Evolutionary conservation across 2,797 vertebrate genomes (phyloP).

Genomic region (Poeciliopsis gracilis): DNA sequence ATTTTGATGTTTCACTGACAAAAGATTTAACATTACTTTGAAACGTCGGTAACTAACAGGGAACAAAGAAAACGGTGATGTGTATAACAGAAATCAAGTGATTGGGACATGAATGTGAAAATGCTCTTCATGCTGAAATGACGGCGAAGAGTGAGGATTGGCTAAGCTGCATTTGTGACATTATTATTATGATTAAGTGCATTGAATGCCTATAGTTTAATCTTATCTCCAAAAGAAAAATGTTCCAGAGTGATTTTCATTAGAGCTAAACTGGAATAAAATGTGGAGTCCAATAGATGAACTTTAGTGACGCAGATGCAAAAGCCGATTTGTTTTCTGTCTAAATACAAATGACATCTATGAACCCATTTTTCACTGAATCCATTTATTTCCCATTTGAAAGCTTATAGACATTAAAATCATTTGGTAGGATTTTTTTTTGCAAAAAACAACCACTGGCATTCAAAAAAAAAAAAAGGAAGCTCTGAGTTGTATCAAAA

Average conservation of each 20-base stretch:
- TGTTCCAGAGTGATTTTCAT: constrained; percentile 33
- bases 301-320: constrained; percentile 28
- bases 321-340: constrained; percentile 47
- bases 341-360: constrained; percentile 41
- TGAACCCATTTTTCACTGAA: constrained; percentile 61
- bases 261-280: constrained; percentile 32
- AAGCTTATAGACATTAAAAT: constrained; percentile 50
- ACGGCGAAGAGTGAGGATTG: constrained; percentile 8
- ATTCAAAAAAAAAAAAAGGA: constrained; percentile 30
- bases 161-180: constrained; percentile 19
- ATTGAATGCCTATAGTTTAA: constrained; percentile 37
- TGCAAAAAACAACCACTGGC: constrained; percentile 33
- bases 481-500: constrained; percentile 74
- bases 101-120: constrained; percentile 20
- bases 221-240: constrained; percentile 1
- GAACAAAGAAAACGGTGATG: constrained; percentile 16
- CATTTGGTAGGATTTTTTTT: constrained; percentile 20
- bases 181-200: constrained; percentile 38
- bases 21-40: neutral
- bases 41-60: neutral
- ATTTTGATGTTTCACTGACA: neutral
- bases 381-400: constrained; percentile 38
- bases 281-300: neutral
- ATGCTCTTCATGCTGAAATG: constrained; percentile 19
- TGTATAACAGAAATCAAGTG: constrained; percentile 17